Percentiles rank a stretch among this genome's conserved stretches.
These are phyloP conservation scores for Arbacia lixula DNA, from an alignment of 53 echinoderm and acorn worm species.

Conservation along the genomic window DNA sequence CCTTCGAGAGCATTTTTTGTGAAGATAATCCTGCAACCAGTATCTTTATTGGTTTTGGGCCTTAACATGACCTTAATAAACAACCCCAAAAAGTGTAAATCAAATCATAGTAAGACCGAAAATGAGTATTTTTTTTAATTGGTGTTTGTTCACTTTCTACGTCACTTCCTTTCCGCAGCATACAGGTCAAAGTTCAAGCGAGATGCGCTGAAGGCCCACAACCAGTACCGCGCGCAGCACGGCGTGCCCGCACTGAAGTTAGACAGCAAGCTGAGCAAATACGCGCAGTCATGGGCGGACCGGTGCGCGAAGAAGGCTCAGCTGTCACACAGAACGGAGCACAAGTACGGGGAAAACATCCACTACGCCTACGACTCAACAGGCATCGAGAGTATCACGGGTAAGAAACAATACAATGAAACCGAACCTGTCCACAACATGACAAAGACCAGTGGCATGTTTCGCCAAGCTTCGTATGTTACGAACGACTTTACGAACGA, in stretches of 20 bases:
- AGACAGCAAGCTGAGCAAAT: constrained; percentile 75
- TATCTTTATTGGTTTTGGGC: too few species aligned
- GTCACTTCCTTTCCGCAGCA: constrained; percentile 37
- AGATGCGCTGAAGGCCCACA: constrained; percentile 92
- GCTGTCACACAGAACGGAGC: constrained; percentile 80
- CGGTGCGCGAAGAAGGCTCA: constrained; percentile 78
- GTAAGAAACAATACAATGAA: too few species aligned
- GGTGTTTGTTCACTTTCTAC: neutral
- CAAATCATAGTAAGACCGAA: neutral
- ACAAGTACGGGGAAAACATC: constrained; percentile 96
- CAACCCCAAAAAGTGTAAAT: too few species aligned
- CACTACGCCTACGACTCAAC: constrained; percentile 81
- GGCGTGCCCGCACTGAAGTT: constrained; percentile 76
- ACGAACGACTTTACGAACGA: too few species aligned
- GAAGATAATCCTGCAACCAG: too few species aligned
- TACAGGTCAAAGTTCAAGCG: constrained; percentile 77
- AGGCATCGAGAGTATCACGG: constrained; percentile 79
- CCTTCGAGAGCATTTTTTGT: too few species aligned
- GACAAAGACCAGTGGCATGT: too few species aligned
- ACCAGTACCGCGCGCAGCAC: constrained; percentile 85
- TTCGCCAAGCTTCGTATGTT: too few species aligned
- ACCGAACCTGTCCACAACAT: too few species aligned
- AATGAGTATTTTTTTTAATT: neutral
- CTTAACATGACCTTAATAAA: too few species aligned
- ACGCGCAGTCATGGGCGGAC: constrained; percentile 93